A percentile compares a stretch with the other conserved stretches of the same genome.
phyloP scores from a whole-genome alignment of 2,888 invertebrate species.

The Syrphus vitripennis region DNA sequence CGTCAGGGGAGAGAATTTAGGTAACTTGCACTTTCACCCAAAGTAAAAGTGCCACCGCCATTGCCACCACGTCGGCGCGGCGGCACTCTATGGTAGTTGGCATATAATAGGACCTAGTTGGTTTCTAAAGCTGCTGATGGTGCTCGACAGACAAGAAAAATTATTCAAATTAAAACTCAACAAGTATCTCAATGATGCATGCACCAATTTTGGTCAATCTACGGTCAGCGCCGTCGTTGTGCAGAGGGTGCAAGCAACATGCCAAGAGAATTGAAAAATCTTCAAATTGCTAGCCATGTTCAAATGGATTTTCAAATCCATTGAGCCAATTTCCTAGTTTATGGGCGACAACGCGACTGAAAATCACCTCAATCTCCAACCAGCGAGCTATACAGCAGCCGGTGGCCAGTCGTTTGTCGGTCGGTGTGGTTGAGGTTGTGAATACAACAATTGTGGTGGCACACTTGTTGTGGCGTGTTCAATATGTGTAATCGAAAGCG shows the following conservation, averaged over 20 bases:
- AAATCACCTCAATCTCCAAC: background rate
- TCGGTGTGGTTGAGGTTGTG: background rate
- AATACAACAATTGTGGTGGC: slow-evolving; percentile 33
- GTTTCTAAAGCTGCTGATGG: background rate
- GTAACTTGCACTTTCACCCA: slow-evolving; percentile 55
- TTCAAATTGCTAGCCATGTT: slow-evolving; percentile 51
- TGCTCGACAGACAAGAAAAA: slow-evolving; percentile 2
- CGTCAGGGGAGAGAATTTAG: background rate
- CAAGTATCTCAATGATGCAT: slow-evolving; percentile 22
- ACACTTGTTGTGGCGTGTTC: slow-evolving; percentile 62
- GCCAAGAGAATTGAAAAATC: slow-evolving; percentile 42
- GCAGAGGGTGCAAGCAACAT: background rate
- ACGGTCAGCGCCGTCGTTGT: background rate
- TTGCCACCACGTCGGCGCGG: background rate
- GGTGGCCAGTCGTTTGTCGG: background rate
- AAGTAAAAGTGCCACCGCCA: slow-evolving; percentile 8
- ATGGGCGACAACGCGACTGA: slow-evolving; percentile 45
- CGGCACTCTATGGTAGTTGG: slow-evolving; percentile 2
- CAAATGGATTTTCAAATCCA: slow-evolving; percentile 39
- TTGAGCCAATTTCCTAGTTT: slow-evolving; percentile 66
- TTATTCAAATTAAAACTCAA: slow-evolving; percentile 49
- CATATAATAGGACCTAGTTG: background rate
- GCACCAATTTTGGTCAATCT: slow-evolving; percentile 6
- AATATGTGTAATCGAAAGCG: slow-evolving; percentile 57
- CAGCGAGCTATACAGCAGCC: background rate